Percentiles rank a stretch among this genome's conserved stretches.
These are phyloP conservation scores for Forbesichthys agassizii DNA, from an alignment of 2,113 vertebrate genomes.

Conservation along the genomic window DNA sequence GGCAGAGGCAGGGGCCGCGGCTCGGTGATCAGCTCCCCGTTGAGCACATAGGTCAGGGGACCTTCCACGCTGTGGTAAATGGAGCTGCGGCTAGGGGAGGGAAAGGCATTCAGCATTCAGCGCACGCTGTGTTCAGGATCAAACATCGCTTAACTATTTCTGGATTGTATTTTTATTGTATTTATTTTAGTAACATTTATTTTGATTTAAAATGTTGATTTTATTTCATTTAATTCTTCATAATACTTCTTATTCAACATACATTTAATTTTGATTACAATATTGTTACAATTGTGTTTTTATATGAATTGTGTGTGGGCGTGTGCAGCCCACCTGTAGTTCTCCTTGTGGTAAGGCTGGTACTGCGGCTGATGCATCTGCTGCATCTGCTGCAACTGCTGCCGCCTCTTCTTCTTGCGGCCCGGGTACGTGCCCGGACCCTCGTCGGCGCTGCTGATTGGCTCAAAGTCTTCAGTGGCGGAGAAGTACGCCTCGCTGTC, in stretches of 20 bases:
- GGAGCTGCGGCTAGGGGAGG: constrained; percentile 79
- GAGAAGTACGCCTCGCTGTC: constrained; percentile 99
- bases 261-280: too few relatives aligned
- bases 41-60: constrained; percentile 83
- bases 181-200: too few relatives aligned
- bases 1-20: constrained; percentile 77
- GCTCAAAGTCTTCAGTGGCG: constrained; percentile 95
- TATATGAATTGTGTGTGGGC: too few relatives aligned
- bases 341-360: constrained; percentile 79
- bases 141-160: too few relatives aligned
- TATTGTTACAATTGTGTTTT: too few relatives aligned
- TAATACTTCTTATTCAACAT: too few relatives aligned
- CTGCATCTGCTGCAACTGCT: constrained; percentile 78
- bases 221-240: background rate
- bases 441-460: constrained; percentile 92
- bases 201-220: too few relatives aligned
- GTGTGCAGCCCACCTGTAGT: constrained; percentile 56
- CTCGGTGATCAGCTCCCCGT: constrained; percentile 82
- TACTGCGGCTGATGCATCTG: constrained; percentile 83
- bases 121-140: background rate
- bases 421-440: constrained; percentile 96
- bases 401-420: constrained; percentile 89
- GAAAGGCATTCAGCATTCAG: background rate
- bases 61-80: constrained; percentile 98
- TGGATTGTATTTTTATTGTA: too few relatives aligned